Percentiles rank a stretch among this genome's conserved stretches.
phyloP scores from a whole-genome alignment of 2,888 invertebrate species.

The Ypsolopha sequella region DNA sequence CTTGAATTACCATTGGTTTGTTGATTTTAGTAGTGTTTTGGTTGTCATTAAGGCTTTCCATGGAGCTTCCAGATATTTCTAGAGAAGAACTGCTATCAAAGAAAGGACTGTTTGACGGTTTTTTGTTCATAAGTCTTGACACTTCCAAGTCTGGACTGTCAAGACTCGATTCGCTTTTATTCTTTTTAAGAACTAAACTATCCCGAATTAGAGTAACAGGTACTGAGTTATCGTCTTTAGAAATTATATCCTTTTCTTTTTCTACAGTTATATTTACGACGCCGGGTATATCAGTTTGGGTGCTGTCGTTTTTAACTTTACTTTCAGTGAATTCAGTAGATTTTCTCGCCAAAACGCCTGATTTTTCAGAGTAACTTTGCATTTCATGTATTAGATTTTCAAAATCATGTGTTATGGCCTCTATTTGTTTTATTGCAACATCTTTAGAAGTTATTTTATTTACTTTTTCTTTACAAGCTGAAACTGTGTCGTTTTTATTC shows the following conservation, averaged over 20 bases:
- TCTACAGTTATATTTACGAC: conserved; percentile 10
- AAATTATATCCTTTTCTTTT: conserved; percentile 16
- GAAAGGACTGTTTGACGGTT: conserved; percentile 36
- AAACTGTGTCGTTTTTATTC: neutral
- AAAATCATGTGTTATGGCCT: conserved; percentile 50
- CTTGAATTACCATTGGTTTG: conserved; percentile 29
- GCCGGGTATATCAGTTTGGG: conserved; percentile 17
- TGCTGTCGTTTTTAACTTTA: conserved; percentile 21
- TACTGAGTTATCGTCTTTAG: conserved; percentile 16
- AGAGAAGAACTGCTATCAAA: conserved; percentile 59
- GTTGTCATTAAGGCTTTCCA: conserved; percentile 50
- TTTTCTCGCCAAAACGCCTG: conserved; percentile 11
- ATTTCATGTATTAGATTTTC: conserved; percentile 52
- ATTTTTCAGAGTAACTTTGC: conserved; percentile 38
- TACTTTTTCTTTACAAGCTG: neutral
- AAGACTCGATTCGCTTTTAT: conserved; percentile 63
- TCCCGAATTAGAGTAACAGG: conserved; percentile 41
- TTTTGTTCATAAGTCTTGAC: conserved; percentile 57
- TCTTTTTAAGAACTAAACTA: conserved; percentile 58
- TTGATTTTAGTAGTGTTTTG: conserved; percentile 12
- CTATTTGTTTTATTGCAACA: conserved; percentile 43
- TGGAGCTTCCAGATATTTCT: conserved; percentile 61
- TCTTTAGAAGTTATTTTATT: conserved; percentile 21
- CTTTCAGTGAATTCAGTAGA: conserved; percentile 10
- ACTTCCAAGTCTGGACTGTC: conserved; percentile 67